Percentiles rank a stretch among this genome's conserved stretches.
Conservation (phyloP, 1,140 invertebrate species). For the Penaeus indicus region DNA sequence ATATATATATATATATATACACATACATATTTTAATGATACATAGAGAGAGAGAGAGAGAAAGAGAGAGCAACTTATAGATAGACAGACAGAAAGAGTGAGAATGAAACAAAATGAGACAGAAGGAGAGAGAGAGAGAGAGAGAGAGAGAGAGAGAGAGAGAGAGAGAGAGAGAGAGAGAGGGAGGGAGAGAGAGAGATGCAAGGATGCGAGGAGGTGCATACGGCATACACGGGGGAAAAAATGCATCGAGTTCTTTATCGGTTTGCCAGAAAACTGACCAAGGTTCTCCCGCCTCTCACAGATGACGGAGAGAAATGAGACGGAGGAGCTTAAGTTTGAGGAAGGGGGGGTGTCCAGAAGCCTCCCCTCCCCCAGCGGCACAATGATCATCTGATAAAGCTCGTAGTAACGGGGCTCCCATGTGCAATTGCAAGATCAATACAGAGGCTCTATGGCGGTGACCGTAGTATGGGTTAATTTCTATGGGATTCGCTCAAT, state of each 20-base stretch:
- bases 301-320: background rate
- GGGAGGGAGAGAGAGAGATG: too few relatives aligned
- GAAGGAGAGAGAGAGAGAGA: background rate
- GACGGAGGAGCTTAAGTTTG: background rate
- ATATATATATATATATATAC: too few relatives aligned
- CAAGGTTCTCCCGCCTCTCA: too few relatives aligned
- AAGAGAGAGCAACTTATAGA: background rate
- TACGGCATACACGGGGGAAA: too few relatives aligned
- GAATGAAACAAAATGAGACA: background rate
- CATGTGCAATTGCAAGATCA: conserved; percentile 49
- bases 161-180: too few relatives aligned
- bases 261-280: too few relatives aligned
- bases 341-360: background rate
- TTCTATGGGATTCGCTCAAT: conserved; percentile 46
- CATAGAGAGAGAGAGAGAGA: background rate
- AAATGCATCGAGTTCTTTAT: too few relatives aligned
- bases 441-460: conserved; percentile 41
- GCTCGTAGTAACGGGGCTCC: conserved; percentile 21
- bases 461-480: conserved; percentile 41
- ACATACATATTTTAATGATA: background rate
- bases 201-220: too few relatives aligned
- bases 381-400: conserved; percentile 11
- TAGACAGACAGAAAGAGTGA: background rate
- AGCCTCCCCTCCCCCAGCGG: background rate
- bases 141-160: background rate